phyloP scores from a whole-genome alignment of 2,797 vertebrate genomes.

The Myotis planiceps region DNA sequence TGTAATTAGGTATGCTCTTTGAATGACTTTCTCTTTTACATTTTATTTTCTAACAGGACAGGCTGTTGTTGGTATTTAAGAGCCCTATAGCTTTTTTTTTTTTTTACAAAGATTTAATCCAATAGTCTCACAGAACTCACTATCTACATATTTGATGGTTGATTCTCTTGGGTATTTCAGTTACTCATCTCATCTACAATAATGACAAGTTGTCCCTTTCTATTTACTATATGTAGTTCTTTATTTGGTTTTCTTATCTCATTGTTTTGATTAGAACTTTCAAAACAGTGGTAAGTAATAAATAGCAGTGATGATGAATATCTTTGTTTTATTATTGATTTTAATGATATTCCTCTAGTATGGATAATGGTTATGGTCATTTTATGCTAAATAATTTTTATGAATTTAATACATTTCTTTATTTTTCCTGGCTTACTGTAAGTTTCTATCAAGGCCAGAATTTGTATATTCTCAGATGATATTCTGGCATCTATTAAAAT shows the following conservation, averaged over 20 bases:
- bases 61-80: neutral
- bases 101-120: neutral
- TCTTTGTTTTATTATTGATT: neutral
- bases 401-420: neutral
- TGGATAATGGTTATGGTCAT: neutral
- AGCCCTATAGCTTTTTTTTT: neutral
- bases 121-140: neutral
- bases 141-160: neutral
- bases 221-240: neutral
- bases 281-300: neutral
- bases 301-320: neutral
- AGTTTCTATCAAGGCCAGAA: slow-evolving; percentile 18
- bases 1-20: neutral
- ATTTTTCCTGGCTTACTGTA: neutral
- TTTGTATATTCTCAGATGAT: slow-evolving; percentile 26
- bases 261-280: neutral
- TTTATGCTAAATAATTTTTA: slow-evolving; percentile 13
- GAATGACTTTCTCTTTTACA: neutral
- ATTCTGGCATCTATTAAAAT: neutral
- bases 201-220: neutral
- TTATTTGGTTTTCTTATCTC: neutral
- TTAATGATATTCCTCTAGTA: neutral
- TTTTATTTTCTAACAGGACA: neutral
- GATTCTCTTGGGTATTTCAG: neutral
- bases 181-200: neutral